Evolutionary conservation across 2,888 invertebrate species (phyloP).

Genomic region (Plebejus melissa): DNA sequence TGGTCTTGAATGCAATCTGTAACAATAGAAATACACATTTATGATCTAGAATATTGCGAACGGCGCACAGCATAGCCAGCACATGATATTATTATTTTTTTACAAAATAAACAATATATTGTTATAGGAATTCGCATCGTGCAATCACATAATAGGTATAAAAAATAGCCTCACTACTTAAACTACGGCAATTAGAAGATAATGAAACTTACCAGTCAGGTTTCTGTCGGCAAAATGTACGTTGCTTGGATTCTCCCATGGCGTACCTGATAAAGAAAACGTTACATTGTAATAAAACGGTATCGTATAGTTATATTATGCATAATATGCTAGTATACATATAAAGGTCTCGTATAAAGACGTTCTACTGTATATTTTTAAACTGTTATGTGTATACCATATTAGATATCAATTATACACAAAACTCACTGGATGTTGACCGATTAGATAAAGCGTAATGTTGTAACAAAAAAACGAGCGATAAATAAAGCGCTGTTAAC

Average conservation of each 20-base stretch:
- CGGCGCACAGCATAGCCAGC: slow-evolving; percentile 46
- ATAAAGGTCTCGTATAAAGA: background rate
- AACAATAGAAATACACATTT: slow-evolving; percentile 47
- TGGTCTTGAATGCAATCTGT: slow-evolving; percentile 34
- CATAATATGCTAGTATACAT: background rate
- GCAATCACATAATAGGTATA: slow-evolving; percentile 40
- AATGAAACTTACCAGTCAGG: slow-evolving; percentile 39
- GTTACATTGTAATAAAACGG: background rate
- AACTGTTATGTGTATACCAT: slow-evolving; percentile 17
- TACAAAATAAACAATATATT: slow-evolving; percentile 32
- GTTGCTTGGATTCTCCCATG: slow-evolving; percentile 5
- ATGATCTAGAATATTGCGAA: slow-evolving; percentile 37
- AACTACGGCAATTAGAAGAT: slow-evolving; percentile 21
- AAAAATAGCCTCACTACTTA: slow-evolving; percentile 34
- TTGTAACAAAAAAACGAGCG: background rate
- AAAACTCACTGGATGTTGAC: background rate
- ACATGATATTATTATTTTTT: slow-evolving; percentile 23
- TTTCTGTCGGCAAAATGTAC: background rate
- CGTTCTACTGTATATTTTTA: background rate
- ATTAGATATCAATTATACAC: slow-evolving; percentile 12
- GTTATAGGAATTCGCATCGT: slow-evolving; percentile 42
- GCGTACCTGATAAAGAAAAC: slow-evolving; percentile 30
- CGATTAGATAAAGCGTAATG: slow-evolving; percentile 14
- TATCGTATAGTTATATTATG: background rate
- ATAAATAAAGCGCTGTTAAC: background rate